Evolutionary conservation across 2,888 invertebrate genomes (phyloP).

Genomic region (Tiphia femorata): DNA sequence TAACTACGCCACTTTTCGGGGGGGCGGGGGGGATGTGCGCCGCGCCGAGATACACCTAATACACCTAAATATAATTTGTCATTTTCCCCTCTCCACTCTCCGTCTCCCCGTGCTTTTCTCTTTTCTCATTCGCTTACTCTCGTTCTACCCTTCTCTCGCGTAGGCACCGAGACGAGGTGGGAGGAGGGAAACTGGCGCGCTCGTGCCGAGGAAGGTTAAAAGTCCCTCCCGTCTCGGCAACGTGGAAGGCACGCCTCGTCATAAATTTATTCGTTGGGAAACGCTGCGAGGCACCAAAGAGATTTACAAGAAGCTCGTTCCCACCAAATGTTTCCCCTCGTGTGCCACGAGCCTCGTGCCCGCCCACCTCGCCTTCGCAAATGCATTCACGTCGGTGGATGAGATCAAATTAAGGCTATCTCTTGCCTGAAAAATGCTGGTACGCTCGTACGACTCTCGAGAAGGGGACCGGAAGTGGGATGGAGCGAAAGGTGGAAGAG

Average conservation of each 20-base stretch:
- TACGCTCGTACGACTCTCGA: no score
- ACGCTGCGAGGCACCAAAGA: not conserved
- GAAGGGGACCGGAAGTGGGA: not conserved
- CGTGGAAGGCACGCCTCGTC: not conserved
- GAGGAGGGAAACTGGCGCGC: no score
- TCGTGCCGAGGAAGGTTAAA: conserved; percentile 6
- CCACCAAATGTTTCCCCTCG: not conserved
- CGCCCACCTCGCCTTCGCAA: no score
- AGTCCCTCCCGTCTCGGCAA: not conserved
- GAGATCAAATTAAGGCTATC: conserved; percentile 1
- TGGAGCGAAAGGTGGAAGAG: not conserved
- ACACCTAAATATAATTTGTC: conserved; percentile 22
- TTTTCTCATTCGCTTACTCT: no score
- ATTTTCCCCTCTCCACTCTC: not conserved
- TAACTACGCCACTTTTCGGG: conserved; percentile 14
- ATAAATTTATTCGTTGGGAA: conserved; percentile 8
- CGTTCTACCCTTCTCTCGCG: no score
- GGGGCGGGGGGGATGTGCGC: not conserved
- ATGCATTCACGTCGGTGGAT: no score
- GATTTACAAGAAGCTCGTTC: conserved; percentile 6
- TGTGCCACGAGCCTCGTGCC: not conserved
- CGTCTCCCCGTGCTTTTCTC: no score
- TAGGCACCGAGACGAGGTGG: no score
- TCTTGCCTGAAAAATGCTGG: no score
- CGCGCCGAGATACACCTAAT: conserved; percentile 5